Evolutionary conservation across 2,113 vertebrate genomes (phyloP), one percentile per base, ranked within the genome.

Genomic region (Coptodon bakossiorum): DNA sequence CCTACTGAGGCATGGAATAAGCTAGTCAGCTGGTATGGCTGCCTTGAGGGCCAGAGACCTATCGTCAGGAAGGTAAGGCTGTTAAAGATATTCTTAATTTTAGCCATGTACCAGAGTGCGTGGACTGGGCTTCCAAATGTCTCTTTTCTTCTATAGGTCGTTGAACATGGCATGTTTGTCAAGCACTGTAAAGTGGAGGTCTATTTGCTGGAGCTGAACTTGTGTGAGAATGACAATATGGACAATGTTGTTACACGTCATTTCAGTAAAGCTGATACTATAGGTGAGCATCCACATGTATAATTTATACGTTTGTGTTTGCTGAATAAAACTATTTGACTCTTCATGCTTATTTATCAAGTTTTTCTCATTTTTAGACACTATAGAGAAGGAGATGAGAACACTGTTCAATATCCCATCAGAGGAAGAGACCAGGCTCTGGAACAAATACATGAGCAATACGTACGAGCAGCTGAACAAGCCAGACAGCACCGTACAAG

Each of bases 111-210:
- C 2, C 54, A 9, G 7, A 63, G 31, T 5, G 17, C 11, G 3
- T 31, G 40, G 6, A 45, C 27, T 4, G 3, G 12, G 9, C 5
- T 85, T 24, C 52, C 80, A 31, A 80, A 71, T 82, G 7, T 87
- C 6, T 40, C 34, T 59, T 50, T 38, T 68, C 38, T 80, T 80
- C 82, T 87, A 6, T 88, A 99, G 99, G 99, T 99, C 38, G 98
- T 99, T 87, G 98, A 99, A 92, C 97, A 99, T 10, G 99, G 99
- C 85, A 96, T 99, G 90, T 99, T 99, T 96, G 98, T 99, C 78
- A 99, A 99, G 94, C 97, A 99, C 93, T 99, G 97, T 91, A 99
- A 99, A 89, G 99, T 99, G 45, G 99, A 99, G 89, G 98, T 99
- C 68, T 99, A 99, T 95, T 97, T 99, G 88, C 93, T 99, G 71